Base-by-base conservation (phyloP, 2,113 vertebrate species). In the Micromys minutus region DNA sequence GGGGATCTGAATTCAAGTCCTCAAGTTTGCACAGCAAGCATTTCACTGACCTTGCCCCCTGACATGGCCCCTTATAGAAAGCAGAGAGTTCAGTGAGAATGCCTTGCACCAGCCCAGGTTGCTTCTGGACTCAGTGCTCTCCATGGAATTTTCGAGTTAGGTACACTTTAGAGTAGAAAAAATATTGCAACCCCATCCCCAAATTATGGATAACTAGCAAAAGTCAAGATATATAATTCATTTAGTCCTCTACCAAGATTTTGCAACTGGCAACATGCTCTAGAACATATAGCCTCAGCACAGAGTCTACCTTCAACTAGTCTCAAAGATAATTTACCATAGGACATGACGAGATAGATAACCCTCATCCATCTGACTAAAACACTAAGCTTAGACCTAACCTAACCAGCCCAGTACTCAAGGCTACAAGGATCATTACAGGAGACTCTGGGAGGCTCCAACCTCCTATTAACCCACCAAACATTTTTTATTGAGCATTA, bases 91-190 rank as follows among this genome's bases (percentile, higher is more conserved):
- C 77, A 88, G 72, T 81, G 88, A 91, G 90, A 96, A 92, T 67
- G 81, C 89, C 87, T 95, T 59, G 39, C 67, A 59, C 42, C 67
- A 24, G 90, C 61, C 21, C n/a, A 81, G 59, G 8, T 80, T 93
- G 76, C 47, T 86, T 92, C 91, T 21, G 92, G 85, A 93, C 77
- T 86, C 90, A 69, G 39, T 90, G n/a, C 26, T 93, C 19, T 74
- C 31, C 15, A 95, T 59, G 90, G 59, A 93, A 97, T 95, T 87
- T 85, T 34, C 80, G 91, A 52, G 57, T 36, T 89, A 50, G 69
- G 34, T 76, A 92, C 59, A 47, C 89, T 95, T 91, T 95, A 93
- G 63, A 97, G 63, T 86, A 95, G 50, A 36, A 34, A 90, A 94
- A 93, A 61, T n/a, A 80, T 29, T 81, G 13, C 81, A 42, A 39